These are phyloP conservation scores for Subacronicta megacephala DNA, from an alignment of 2,888 invertebrate species.

Conservation along the genomic window DNA sequence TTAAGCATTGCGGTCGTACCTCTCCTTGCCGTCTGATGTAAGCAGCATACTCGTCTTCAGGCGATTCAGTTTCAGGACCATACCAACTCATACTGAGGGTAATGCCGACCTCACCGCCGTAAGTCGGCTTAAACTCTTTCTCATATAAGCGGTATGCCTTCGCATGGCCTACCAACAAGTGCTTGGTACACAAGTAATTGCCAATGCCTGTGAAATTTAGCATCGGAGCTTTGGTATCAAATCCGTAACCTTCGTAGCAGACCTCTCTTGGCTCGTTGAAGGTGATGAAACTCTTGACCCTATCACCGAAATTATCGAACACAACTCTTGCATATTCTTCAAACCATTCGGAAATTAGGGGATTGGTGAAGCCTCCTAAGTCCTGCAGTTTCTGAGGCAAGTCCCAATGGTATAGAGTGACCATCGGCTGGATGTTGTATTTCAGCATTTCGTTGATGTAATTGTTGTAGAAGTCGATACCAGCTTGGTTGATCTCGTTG, in stretches of 20 bases:
- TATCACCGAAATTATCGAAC: slow-evolving; percentile 81
- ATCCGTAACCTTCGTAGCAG: slow-evolving; percentile 80
- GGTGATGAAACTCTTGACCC: slow-evolving; percentile 88
- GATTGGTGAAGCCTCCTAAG: slow-evolving; percentile 85
- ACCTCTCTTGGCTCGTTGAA: slow-evolving; percentile 87
- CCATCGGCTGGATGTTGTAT: slow-evolving; percentile 90
- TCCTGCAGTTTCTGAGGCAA: slow-evolving; percentile 86
- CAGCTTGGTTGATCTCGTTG: slow-evolving; percentile 87
- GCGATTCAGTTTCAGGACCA: slow-evolving; percentile 67
- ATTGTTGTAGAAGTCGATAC: slow-evolving; percentile 91
- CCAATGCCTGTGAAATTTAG: slow-evolving; percentile 77
- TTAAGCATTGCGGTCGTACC: slow-evolving; percentile 11
- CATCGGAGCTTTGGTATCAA: slow-evolving; percentile 65
- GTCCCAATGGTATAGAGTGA: slow-evolving; percentile 89
- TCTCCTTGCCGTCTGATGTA: slow-evolving; percentile 60
- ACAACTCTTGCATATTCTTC: slow-evolving; percentile 81
- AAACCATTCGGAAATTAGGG: slow-evolving; percentile 79
- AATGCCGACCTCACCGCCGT: slow-evolving; percentile 65
- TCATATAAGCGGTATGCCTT: slow-evolving; percentile 77
- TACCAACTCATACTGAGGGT: slow-evolving; percentile 63
- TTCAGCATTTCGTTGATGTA: slow-evolving; percentile 90
- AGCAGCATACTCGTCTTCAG: slow-evolving; percentile 74
- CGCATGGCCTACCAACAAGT: slow-evolving; percentile 88
- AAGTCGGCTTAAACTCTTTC: slow-evolving; percentile 66
- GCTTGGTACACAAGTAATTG: slow-evolving; percentile 84